Evolutionary conservation across 2,888 invertebrate genomes (phyloP).

Genomic region (Thera obeliscata): DNA sequence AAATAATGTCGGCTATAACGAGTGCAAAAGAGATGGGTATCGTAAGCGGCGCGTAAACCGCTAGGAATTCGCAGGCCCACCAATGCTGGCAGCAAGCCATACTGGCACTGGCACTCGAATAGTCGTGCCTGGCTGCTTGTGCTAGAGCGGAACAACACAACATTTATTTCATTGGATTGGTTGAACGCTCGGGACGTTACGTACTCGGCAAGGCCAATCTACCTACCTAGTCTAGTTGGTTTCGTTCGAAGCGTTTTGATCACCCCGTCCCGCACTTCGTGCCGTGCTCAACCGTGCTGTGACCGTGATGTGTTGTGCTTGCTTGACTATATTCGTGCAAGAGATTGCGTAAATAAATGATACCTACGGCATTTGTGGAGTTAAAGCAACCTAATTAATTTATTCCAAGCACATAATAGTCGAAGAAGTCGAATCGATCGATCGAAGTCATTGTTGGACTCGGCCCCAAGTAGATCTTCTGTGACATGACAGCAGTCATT

Average conservation of each 20-base stretch:
- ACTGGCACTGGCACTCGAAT: conserved; percentile 54
- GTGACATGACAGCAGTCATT: conserved; percentile 49
- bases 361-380: background rate
- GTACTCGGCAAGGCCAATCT: conserved; percentile 35
- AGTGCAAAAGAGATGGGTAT: conserved; percentile 57
- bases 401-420: background rate
- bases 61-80: conserved; percentile 69
- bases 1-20: conserved; percentile 35
- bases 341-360: conserved; percentile 16
- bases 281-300: conserved; percentile 22
- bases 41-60: conserved; percentile 52
- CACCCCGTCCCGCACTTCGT: conserved; percentile 18
- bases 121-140: conserved; percentile 53
- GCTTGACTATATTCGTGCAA: conserved; percentile 9
- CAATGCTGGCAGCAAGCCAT: conserved; percentile 71
- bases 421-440: conserved; percentile 21
- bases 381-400: background rate
- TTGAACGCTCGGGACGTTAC: conserved; percentile 9
- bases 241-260: conserved; percentile 42
- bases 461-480: conserved; percentile 23
- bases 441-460: background rate
- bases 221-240: conserved; percentile 32
- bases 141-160: conserved; percentile 71
- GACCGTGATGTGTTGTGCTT: conserved; percentile 8
- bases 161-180: conserved; percentile 39